Evolutionary conservation across 2,797 vertebrate genomes (phyloP), one percentile per base, ranked within the genome.

Genomic region (Menidia menidia): DNA sequence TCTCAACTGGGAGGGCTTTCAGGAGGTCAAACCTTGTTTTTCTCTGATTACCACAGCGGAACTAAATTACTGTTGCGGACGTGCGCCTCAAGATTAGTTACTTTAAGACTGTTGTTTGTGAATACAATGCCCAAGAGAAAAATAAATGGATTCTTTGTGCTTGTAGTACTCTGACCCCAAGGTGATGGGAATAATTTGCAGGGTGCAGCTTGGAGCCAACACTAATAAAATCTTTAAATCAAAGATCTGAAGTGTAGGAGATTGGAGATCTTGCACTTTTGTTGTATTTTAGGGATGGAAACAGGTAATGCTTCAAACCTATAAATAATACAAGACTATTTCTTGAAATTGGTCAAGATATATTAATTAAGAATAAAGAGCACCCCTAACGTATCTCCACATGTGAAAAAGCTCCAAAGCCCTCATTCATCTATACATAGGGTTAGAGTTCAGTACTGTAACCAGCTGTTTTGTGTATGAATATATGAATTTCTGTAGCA

Each of bases 101-200:
- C 60, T 74, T 66, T 44, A 66, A 83, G 35, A 75, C 52, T 60
- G 42, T 44, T 51, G 56, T 73, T 81, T 77, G 47, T 45, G 64
- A 73, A 68, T 71, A 61, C 64, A 77, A 64, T 52, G 60, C 67
- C 78, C 67, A 57, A 65, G 33, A 76, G 39, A 48, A 3, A 35
- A 25, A 61, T 67, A 52, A 54, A 71, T 35, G 39, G 47, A 18
- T 62, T 78, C 60, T 70, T 50, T 75, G 57, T 25, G 58, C 63
- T 41, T 54, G 73, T 19, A 56, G n/a, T 2, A 44, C 53, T 52
- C 57, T 0, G 11, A 60, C n/a, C 13, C 15, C 2, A 11, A 64
- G 35, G 30, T 50, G 54, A 43, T 25, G 18, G 14, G 60, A 31
- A 30, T 25, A 25, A 33, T 71, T 71, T 55, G 61, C 59, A 57